Percentiles rank a stretch among this genome's conserved stretches.
These are phyloP conservation scores for Epinephelus awoara DNA, from an alignment of 2,797 vertebrate genomes.

Conservation along the genomic window DNA sequence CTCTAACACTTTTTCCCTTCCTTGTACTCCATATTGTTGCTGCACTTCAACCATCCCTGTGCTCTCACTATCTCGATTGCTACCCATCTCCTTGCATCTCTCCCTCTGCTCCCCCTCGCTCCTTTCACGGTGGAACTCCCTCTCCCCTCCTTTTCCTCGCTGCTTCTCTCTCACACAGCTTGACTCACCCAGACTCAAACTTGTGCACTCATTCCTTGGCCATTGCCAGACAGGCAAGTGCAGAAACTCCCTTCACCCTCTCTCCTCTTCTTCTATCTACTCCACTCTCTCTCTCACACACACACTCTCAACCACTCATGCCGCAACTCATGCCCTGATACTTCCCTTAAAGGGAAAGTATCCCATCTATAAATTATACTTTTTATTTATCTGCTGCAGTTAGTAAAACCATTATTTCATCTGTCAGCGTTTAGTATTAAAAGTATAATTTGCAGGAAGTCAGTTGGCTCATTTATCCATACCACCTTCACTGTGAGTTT, in stretches of 20 bases:
- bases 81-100: constrained; percentile 64
- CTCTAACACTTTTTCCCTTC: constrained; percentile 46
- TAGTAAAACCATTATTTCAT: constrained; percentile 34
- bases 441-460: constrained; percentile 35
- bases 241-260: constrained; percentile 65
- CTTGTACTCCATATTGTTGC: constrained; percentile 49
- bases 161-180: constrained; percentile 44
- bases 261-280: not conserved
- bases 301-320: constrained; percentile 38
- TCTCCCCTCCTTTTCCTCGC: constrained; percentile 41
- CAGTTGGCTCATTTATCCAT: constrained; percentile 28
- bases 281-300: constrained; percentile 1
- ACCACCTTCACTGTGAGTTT: constrained; percentile 26
- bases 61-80: constrained; percentile 44
- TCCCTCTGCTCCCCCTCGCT: constrained; percentile 46
- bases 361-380: constrained; percentile 18
- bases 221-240: constrained; percentile 73
- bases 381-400: constrained; percentile 20
- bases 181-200: constrained; percentile 69
- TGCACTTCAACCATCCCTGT: constrained; percentile 39
- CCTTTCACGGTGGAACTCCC: constrained; percentile 59
- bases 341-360: constrained; percentile 59
- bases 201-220: constrained; percentile 66
- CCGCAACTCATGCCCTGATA: constrained; percentile 29
- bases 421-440: constrained; percentile 22